A percentile compares a stretch with the other conserved stretches of the same genome.
These are phyloP conservation scores for Apodemus agrarius DNA, from an alignment of 2,797 vertebrate genomes.

Conservation along the genomic window DNA sequence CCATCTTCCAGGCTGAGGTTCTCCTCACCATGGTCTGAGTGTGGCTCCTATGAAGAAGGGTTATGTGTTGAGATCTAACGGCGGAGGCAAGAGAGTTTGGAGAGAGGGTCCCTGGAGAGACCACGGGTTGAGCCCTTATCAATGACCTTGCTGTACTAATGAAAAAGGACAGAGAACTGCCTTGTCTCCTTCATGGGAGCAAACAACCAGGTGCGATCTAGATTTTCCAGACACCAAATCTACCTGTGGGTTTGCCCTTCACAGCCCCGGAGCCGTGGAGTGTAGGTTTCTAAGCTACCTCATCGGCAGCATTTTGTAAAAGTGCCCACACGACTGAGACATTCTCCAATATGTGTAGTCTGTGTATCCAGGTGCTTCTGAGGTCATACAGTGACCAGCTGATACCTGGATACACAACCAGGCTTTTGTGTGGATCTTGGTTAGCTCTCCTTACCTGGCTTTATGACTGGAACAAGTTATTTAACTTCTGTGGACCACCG, in stretches of 20 bases:
- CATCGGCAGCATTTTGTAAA: background rate
- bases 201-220: background rate
- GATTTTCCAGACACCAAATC: background rate
- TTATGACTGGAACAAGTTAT: background rate
- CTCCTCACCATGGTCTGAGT: background rate
- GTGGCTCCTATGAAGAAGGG: background rate
- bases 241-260: background rate
- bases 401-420: background rate
- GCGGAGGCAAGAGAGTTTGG: background rate
- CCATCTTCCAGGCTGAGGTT: background rate
- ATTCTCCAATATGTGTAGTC: background rate
- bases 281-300: background rate
- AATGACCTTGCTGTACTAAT: background rate
- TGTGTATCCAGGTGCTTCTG: background rate
- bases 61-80: background rate
- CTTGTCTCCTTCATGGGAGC: background rate
- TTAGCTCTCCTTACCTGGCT: background rate
- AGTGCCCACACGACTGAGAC: background rate
- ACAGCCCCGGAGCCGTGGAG: background rate
- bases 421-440: background rate
- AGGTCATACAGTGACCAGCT: background rate
- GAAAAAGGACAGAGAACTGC: background rate
- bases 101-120: background rate
- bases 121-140: background rate
- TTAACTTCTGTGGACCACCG: background rate